These are phyloP conservation scores for Diploptera punctata DNA, from an alignment of 2,888 invertebrate species.

Conservation along the genomic window DNA sequence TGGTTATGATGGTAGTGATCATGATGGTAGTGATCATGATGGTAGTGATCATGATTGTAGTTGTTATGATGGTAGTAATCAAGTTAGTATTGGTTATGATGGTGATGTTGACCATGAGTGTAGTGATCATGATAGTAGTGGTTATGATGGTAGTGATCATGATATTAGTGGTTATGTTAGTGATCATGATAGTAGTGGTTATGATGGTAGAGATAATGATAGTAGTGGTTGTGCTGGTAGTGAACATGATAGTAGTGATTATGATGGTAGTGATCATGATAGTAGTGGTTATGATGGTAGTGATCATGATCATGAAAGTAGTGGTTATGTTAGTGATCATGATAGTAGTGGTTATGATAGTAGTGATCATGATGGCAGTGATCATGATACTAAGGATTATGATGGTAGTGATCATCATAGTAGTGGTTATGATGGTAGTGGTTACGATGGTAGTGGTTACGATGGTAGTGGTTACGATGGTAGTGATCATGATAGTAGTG, in stretches of 20 bases:
- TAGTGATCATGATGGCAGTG: not conserved
- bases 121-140: not conserved
- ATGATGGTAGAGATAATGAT: not conserved
- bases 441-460: too few relatives aligned
- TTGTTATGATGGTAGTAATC: not conserved
- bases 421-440: too few relatives aligned
- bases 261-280: not conserved
- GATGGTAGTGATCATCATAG: not conserved
- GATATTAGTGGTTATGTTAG: not conserved
- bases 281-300: too few relatives aligned
- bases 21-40: too few relatives aligned
- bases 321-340: not conserved
- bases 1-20: too few relatives aligned
- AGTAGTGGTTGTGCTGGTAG: not conserved
- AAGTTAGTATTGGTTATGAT: not conserved
- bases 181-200: too few relatives aligned
- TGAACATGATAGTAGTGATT: constrained; percentile 2
- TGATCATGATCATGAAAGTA: not conserved
- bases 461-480: too few relatives aligned
- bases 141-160: too few relatives aligned
- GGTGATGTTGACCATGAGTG: not conserved
- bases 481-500: not conserved
- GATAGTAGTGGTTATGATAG: too few relatives aligned
- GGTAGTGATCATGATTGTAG: not conserved
- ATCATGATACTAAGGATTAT: not conserved